Conservation (phyloP, 2,797 vertebrate genomes). For the Microhierax caerulescens region DNA sequence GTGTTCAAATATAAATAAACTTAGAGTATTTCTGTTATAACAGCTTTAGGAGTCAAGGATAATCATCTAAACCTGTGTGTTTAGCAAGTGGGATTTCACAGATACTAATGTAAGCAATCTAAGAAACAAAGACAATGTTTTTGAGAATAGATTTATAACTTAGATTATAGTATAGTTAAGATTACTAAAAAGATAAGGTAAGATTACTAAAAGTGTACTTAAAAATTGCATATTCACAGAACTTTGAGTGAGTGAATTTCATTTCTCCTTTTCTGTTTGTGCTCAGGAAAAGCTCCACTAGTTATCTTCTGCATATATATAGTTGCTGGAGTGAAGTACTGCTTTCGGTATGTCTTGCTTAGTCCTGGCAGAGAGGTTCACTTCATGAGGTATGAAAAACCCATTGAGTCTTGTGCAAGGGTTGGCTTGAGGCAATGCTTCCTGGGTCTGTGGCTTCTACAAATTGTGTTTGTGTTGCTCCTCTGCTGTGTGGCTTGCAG, state of each 20-base stretch:
- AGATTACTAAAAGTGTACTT: background rate
- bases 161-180: too few relatives aligned
- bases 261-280: background rate
- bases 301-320: background rate
- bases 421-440: background rate
- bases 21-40: background rate
- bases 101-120: background rate
- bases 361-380: background rate
- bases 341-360: background rate
- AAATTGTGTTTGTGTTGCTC: background rate
- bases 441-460: background rate
- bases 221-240: background rate
- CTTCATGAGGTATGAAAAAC: background rate
- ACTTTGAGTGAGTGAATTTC: background rate
- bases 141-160: background rate
- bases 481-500: background rate
- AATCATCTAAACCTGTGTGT: background rate
- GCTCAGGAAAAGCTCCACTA: background rate
- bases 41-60: background rate
- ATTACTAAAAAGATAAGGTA: background rate
- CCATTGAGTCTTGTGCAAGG: background rate
- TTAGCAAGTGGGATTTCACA: background rate
- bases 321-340: background rate
- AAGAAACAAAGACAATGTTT: background rate
- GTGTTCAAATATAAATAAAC: background rate